Evolutionary conservation across 2,888 invertebrate species (phyloP), one percentile per base, ranked within the genome.

Genomic region (Hecatera dysodea): DNA sequence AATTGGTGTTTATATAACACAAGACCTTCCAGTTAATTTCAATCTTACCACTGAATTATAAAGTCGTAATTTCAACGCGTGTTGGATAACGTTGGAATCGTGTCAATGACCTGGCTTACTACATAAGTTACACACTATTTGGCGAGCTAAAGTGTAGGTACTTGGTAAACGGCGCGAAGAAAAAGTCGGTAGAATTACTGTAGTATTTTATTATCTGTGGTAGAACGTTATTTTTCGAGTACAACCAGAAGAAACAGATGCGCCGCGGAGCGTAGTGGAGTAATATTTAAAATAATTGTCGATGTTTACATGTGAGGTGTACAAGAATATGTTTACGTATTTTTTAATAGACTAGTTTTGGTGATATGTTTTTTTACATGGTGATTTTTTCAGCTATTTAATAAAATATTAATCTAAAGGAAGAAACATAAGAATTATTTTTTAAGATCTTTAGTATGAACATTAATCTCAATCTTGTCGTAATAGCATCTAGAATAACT

Each of bases 121-220:
- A 83, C 88, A 88, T 89, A 89, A 87, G 88, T 86, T 85, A 89
- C 89, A 88, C 87, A 88, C 88, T 90, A 87, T 87, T 90, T 88
- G 85, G 86, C 83, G 84, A 65, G 81, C 84, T 86, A 44, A 72
- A 80, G 67, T 80, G 70, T 74, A 71, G 65, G 72, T 83, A 80
- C 83, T 72, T 83, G 79, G 85, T 82, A 83, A 81, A 81, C 74
- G 83, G 67, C 24, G 68, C 57, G 52, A 67, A 75, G 67, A 80
- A 83, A 82, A 84, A 81, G 65, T 82, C 50, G 64, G 80, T 67
- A 83, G 76, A 82, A 72, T n/a, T n/a, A n/a, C n/a, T n/a, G n/a
- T n/a, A n/a, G n/a, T n/a, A n/a, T n/a, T n/a, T n/a, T n/a, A n/a
- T n/a, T n/a, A n/a, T n/a, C n/a, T n/a, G n/a, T 52, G 64, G 80